Evolutionary conservation across 2,797 vertebrate genomes (phyloP), one percentile per base, ranked within the genome.

Genomic region (Lateolabrax maculatus): DNA sequence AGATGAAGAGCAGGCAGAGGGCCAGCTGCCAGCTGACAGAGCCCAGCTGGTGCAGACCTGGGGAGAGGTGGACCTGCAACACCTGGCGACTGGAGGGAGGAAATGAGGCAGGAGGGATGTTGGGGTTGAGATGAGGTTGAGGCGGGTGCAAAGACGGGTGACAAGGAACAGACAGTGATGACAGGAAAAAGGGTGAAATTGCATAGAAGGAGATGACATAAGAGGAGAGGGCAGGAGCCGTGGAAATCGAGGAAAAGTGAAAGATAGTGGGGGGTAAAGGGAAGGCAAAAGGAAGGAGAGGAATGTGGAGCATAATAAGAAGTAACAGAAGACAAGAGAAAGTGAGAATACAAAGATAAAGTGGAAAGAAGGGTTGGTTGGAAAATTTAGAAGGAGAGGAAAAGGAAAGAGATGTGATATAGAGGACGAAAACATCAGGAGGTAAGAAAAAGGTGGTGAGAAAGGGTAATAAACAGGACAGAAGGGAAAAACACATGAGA

Each of bases 11-110:
- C 79, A 99, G 94, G 84, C 98, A 99, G 82, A 99, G 96, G 44
- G 97, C 95, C 80, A 99, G 79, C 87, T 99, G 98, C 98, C 98
- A 99, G 93, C 97, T 98, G 77, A 99, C 90, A 12, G 97, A 95
- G 23, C 98, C 98, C 84, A 99, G 93, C 79, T 98, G 95, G 71
- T 98, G 97, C 86, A 99, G 96, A 56, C 98, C 98, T 5, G 96
- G 86, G 0, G 98, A 97, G 70, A 90, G 95, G 86, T 99, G 97
- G 75, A 99, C 95, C 92, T 99, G 97, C 70, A 99, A 94, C 79
- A 99, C 96, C 5, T 97, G 97, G 55, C 97, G 97, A 70, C 98
- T 99, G 91, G 67, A 79, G 79, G n/a, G 71, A 74, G 56, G 55
- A 90, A 18, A 57, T 9, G 16, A 64, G 75, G 70, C 34, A 39